Evolutionary conservation across 1,140 invertebrate species (phyloP).

Genomic region (Zaprionus inermis): DNA sequence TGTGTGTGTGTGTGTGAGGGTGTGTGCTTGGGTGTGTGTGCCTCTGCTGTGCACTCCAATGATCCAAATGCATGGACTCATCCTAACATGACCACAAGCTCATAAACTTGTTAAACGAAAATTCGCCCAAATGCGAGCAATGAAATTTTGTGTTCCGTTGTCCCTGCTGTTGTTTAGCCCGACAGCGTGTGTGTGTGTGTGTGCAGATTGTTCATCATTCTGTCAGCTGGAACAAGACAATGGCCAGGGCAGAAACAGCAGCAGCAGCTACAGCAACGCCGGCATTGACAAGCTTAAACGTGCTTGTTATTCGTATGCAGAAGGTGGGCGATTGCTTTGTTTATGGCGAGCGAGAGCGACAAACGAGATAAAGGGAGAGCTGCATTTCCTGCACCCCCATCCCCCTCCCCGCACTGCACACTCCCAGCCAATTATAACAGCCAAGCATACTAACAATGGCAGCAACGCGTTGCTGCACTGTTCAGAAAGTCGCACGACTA

Average conservation of each 20-base stretch:
- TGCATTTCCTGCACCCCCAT: too few relatives aligned
- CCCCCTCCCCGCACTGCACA: neutral
- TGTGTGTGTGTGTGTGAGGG: slow-evolving; percentile 1
- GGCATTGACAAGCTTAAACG: slow-evolving; percentile 64
- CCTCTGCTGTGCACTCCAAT: slow-evolving; percentile 39
- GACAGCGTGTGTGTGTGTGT: slow-evolving; percentile 15
- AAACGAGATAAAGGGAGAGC: slow-evolving; percentile 9
- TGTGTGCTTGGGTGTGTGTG: neutral
- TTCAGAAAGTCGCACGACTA: slow-evolving; percentile 34
- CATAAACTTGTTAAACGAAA: slow-evolving; percentile 76
- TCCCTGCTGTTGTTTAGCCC: slow-evolving; percentile 6
- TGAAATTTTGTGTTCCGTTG: slow-evolving; percentile 46
- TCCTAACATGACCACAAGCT: slow-evolving; percentile 40
- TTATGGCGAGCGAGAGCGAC: slow-evolving; percentile 5
- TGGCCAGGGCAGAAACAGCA: slow-evolving; percentile 18
- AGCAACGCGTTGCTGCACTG: slow-evolving; percentile 23
- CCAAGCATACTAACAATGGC: slow-evolving; percentile 21
- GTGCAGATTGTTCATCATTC: slow-evolving; percentile 64
- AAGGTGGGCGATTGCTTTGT: slow-evolving; percentile 21
- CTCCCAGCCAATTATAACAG: slow-evolving; percentile 57
- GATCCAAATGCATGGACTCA: slow-evolving; percentile 55
- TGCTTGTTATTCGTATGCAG: slow-evolving; percentile 38
- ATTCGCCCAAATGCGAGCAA: slow-evolving; percentile 41
- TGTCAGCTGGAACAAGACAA: slow-evolving; percentile 36
- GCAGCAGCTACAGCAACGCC: slow-evolving; percentile 9